Percentiles rank a stretch among this genome's conserved stretches.
phyloP scores from a whole-genome alignment of 2,888 invertebrate genomes.

The Galerucella calmariensis region DNA sequence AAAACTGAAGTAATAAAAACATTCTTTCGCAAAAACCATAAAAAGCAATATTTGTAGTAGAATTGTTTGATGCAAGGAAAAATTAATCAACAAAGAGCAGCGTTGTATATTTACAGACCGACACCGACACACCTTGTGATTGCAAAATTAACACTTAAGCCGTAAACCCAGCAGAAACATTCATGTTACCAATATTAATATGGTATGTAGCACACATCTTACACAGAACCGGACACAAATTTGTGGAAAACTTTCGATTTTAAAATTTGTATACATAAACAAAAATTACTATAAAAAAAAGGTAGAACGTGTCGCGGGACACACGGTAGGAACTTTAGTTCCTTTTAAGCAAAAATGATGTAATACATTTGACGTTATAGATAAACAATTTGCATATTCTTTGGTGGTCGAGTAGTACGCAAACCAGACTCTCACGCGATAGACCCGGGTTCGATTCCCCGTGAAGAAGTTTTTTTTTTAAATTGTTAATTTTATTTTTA shows the following conservation, averaged over 20 bases:
- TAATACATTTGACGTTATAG: no score
- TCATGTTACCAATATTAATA: constrained; percentile 6
- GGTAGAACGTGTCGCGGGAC: no score
- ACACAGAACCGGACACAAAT: background rate
- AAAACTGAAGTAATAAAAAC: background rate
- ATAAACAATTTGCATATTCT: no score
- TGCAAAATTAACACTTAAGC: constrained; percentile 7
- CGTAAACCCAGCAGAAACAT: constrained; percentile 3
- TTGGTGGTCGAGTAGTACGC: no score
- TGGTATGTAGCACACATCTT: constrained; percentile 3
- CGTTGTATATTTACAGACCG: constrained; percentile 5
- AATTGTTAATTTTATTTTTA: no score
- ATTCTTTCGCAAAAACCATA: background rate
- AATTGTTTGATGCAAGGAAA: background rate
- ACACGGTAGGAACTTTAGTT: no score
- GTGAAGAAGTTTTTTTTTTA: no score
- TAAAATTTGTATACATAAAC: background rate
- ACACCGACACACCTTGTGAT: constrained; percentile 1
- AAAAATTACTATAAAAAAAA: no score
- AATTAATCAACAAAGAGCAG: background rate
- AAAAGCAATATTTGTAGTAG: no score
- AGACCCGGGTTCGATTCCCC: no score
- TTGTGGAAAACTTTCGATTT: background rate
- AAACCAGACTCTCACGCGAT: no score
- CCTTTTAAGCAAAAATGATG: no score